phyloP scores from a whole-genome alignment of 2,113 vertebrate species.

The Mystacornis crossleyi region DNA sequence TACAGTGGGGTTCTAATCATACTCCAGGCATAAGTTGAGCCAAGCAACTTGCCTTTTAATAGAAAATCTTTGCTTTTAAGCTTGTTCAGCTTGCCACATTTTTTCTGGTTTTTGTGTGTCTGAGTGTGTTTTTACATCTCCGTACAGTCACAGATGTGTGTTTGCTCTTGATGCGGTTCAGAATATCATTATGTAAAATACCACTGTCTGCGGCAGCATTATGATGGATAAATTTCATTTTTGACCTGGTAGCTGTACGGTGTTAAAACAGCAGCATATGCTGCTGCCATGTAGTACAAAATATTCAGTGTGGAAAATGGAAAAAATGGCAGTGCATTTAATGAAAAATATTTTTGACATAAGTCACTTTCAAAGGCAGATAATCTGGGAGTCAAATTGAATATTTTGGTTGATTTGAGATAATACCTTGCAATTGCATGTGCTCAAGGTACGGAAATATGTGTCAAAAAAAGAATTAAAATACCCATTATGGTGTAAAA shows the following conservation, averaged over 20 bases:
- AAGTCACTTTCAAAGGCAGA: slow-evolving; percentile 13
- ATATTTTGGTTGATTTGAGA: background rate
- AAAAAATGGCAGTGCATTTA: slow-evolving; percentile 20
- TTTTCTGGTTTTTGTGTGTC: background rate
- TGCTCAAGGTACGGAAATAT: background rate
- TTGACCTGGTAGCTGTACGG: background rate
- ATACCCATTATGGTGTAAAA: slow-evolving; percentile 27
- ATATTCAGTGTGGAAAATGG: background rate
- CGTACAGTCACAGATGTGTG: background rate
- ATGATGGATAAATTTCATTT: slow-evolving; percentile 52
- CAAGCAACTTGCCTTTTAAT: slow-evolving; percentile 63
- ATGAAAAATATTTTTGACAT: background rate
- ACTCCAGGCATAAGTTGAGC: slow-evolving; percentile 36
- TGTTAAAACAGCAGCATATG: background rate
- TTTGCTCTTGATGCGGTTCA: background rate
- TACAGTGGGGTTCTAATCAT: slow-evolving; percentile 73
- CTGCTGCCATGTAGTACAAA: background rate
- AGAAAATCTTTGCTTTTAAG: slow-evolving; percentile 58
- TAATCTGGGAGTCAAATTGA: slow-evolving; percentile 33
- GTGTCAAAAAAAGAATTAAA: slow-evolving; percentile 14
- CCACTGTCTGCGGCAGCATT: slow-evolving; percentile 5
- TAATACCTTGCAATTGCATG: slow-evolving; percentile 48
- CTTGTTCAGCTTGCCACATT: slow-evolving; percentile 46
- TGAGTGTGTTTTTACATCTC: background rate
- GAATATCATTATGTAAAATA: slow-evolving; percentile 50